phyloP scores from a whole-genome alignment of 2,888 invertebrate species.

The Scrobipalpa costella region DNA sequence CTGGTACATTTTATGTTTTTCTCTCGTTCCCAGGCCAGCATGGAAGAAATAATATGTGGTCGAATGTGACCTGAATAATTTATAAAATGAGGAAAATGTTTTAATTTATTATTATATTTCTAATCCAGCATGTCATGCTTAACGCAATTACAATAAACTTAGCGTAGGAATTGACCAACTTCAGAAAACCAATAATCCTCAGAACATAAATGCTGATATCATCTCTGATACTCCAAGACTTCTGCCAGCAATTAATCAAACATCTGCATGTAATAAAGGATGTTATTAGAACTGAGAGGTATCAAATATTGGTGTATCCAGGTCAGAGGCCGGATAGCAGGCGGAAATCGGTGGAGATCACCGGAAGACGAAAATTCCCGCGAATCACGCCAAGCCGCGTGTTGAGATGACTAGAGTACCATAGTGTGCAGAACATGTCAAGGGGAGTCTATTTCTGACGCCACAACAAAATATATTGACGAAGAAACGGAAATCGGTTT shows the following conservation, averaged over 20 bases:
- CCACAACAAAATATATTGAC: constrained; percentile 17
- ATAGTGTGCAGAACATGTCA: constrained; percentile 14
- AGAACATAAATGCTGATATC: not conserved
- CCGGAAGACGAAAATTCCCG: constrained; percentile 63
- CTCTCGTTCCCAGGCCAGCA: too few relatives aligned
- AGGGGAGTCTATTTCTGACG: constrained; percentile 16
- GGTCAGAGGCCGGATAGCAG: constrained; percentile 48
- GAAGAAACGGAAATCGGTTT: constrained; percentile 17
- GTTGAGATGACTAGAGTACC: not conserved
- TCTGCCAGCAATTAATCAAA: constrained; percentile 11
- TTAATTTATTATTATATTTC: not conserved
- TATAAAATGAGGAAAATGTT: not conserved
- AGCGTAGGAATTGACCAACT: too few relatives aligned
- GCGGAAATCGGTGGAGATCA: constrained; percentile 61
- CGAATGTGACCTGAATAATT: not conserved
- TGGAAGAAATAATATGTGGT: constrained; percentile 1
- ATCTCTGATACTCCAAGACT: not conserved
- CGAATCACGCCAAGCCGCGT: constrained; percentile 50
- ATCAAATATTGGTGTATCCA: constrained; percentile 35
- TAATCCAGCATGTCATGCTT: not conserved
- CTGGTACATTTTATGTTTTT: too few relatives aligned
- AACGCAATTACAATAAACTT: too few relatives aligned
- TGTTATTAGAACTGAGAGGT: constrained; percentile 20
- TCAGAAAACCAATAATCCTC: not conserved
- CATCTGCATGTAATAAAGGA: constrained; percentile 19